Conservation (phyloP, 2,888 invertebrate species). For the Congeria kusceri region DNA sequence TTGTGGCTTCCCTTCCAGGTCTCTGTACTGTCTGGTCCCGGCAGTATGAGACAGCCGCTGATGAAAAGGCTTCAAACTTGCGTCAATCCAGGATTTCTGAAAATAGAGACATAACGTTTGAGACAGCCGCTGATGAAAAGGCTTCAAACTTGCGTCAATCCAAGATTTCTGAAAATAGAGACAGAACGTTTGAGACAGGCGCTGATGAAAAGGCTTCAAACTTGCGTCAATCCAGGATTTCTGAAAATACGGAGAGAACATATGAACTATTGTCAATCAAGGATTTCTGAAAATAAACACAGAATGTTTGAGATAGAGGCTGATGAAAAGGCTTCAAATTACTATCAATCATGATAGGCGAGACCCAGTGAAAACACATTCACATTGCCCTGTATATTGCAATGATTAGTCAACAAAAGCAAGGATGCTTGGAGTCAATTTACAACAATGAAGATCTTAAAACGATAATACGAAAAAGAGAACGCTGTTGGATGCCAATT, state of each 20-base stretch:
- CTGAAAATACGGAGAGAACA: constrained; percentile 42
- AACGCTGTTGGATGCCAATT: no score
- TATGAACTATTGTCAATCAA: constrained; percentile 16
- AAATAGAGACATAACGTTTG: constrained; percentile 23
- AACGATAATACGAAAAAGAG: no score
- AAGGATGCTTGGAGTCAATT: no score
- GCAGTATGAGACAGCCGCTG: constrained; percentile 4
- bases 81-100: constrained; percentile 34
- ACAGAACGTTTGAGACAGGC: background rate
- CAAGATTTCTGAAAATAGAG: constrained; percentile 36
- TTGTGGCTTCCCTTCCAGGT: constrained; percentile 10
- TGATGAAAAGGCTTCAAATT: no score
- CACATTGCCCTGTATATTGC: no score
- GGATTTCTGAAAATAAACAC: no score
- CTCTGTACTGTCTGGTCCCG: background rate
- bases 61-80: constrained; percentile 24
- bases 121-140: constrained; percentile 13
- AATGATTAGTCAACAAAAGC: no score
- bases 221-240: constrained; percentile 25
- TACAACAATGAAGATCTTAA: no score
- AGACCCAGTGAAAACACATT: no score
- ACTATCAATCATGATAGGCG: no score
- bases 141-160: constrained; percentile 30
- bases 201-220: constrained; percentile 25
- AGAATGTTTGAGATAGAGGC: no score